A percentile compares a stretch with the other conserved stretches of the same genome.
phyloP scores from a whole-genome alignment of 2,888 invertebrate species.

The Troides aeacus region DNA sequence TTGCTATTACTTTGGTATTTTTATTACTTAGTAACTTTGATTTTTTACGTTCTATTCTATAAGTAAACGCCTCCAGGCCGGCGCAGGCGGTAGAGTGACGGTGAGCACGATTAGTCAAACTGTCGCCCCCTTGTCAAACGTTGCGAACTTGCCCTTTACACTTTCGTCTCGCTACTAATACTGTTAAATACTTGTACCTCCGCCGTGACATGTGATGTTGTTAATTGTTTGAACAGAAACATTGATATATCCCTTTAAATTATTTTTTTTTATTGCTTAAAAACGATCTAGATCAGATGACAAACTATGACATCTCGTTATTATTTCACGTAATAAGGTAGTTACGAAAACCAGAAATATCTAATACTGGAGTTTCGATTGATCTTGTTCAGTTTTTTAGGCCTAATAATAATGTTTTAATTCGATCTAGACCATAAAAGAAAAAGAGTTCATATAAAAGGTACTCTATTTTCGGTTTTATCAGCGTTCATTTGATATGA shows the following conservation, averaged over 20 bases:
- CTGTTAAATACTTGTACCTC: constrained; percentile 53
- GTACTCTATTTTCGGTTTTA: no score
- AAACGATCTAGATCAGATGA: not conserved
- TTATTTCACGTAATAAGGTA: no score
- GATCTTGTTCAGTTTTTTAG: no score
- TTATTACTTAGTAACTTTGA: no score
- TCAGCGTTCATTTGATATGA: no score
- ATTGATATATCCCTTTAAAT: not conserved
- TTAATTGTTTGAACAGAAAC: constrained; percentile 50
- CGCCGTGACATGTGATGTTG: constrained; percentile 63
- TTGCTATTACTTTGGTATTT: no score
- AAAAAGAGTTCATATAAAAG: no score
- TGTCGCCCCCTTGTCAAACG: constrained; percentile 75
- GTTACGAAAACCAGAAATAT: no score
- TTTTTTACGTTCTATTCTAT: constrained; percentile 22
- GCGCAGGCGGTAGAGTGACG: constrained; percentile 57
- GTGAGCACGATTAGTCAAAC: constrained; percentile 70
- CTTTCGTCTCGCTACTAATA: constrained; percentile 46
- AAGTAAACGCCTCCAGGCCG: constrained; percentile 35
- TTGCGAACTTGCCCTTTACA: constrained; percentile 59
- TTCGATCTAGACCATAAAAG: no score
- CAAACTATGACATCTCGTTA: no score
- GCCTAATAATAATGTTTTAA: no score
- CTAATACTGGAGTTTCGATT: no score
- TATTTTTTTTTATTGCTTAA: not conserved